Evolutionary conservation across 53 echinoderm and acorn worm genomes (phyloP), one percentile per base, ranked within the genome.

Genomic region (Temnopleurus reevesii): DNA sequence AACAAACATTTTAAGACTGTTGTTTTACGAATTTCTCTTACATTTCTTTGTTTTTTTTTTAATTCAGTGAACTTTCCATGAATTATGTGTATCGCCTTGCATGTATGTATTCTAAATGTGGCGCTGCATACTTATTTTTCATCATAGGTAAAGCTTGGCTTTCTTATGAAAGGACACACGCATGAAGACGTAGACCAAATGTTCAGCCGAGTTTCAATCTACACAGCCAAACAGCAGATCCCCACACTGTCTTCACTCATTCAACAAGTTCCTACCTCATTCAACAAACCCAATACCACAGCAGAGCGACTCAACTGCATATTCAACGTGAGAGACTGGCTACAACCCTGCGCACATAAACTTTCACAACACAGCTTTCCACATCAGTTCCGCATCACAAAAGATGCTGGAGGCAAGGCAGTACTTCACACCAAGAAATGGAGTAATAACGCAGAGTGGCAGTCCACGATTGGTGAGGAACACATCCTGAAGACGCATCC

Each of bases 361-460:
- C 77, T 45, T n/a, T 77, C 77, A 45, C 77, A 77, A 4, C 46
- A 46, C 18, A 77, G 77, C 46, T 25, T 77, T 45, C 46, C 77
- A 45, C 77, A 77, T 25, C 77, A 77, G 19, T 77, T 77, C 8
- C 41, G 45, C 8, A 77, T 77, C 12, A 77, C 77, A 7, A 77
- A 77, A 77, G 46, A 44, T 10, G 45, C 41, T 4, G 77, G 77
- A 77, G 77, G 77, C 2, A 24, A 46, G 45, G 77, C 77, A 0
- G 18, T 77, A 43, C 41, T 77, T 19, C 45, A 77, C 10, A 77
- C 77, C 5, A 77, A 77, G 46, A 77, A 77, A 38, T 77, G 77
- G 77, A 77, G 77, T n/a, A 77, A 25, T 29, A 77, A 45, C 13
- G 4, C 77, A 17, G 46, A 5, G 21, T 77, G 77, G 47, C 45